Percentiles rank a stretch among this genome's conserved stretches.
phyloP scores from a whole-genome alignment of 2,797 vertebrate species.

The Coregonus sp. region DNA sequence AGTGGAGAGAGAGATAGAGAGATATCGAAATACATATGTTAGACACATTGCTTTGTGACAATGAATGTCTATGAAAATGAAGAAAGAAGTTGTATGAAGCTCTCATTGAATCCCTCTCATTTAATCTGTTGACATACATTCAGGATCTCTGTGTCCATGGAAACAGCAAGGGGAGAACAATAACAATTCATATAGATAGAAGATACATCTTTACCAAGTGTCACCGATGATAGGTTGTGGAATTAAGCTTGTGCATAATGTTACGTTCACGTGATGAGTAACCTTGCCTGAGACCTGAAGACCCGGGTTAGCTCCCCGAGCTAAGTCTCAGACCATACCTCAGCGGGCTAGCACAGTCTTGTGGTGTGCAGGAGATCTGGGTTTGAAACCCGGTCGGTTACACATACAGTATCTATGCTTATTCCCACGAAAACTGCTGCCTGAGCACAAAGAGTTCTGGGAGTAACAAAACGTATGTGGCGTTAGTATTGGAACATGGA shows the following conservation, averaged over 20 bases:
- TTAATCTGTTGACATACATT: slow-evolving; percentile 65
- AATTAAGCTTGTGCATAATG: background rate
- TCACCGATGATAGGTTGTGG: slow-evolving; percentile 20
- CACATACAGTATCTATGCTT: background rate
- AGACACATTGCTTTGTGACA: slow-evolving; percentile 11
- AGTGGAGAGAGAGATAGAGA: background rate
- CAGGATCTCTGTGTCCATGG: slow-evolving; percentile 56
- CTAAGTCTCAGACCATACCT: background rate
- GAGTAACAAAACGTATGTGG: background rate
- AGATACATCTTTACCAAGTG: background rate
- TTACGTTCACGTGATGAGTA: background rate
- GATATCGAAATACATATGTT: background rate
- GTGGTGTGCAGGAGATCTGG: background rate
- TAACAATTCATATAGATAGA: slow-evolving; percentile 27
- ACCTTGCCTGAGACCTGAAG: background rate
- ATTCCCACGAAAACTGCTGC: background rate
- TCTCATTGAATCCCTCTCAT: slow-evolving; percentile 28
- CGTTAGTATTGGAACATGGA: background rate
- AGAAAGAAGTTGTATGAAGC: background rate
- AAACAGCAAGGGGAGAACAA: slow-evolving; percentile 27
- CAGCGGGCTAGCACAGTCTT: background rate
- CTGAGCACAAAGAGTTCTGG: slow-evolving; percentile 26
- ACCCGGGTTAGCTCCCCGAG: background rate
- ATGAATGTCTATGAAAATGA: background rate
- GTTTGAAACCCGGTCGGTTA: background rate